These are phyloP conservation scores for Antechinus stuartii DNA, from an alignment of 2,113 vertebrate genomes.

Conservation along the genomic window DNA sequence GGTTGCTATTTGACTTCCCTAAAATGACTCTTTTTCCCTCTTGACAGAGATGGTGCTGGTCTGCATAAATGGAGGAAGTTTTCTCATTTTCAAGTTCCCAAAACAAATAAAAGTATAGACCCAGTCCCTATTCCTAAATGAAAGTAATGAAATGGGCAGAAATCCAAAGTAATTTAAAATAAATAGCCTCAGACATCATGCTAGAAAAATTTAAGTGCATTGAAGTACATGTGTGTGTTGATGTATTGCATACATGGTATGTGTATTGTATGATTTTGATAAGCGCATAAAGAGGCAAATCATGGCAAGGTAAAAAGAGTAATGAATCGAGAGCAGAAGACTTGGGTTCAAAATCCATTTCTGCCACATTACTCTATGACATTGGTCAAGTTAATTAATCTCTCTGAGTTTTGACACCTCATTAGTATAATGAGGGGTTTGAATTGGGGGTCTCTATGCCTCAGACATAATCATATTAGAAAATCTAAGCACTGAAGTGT, in stretches of 20 bases:
- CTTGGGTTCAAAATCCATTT: neutral
- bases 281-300: neutral
- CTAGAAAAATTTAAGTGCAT: neutral
- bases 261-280: neutral
- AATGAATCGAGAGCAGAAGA: neutral
- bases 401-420: neutral
- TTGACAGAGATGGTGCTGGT: neutral
- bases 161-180: neutral
- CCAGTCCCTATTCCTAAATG: neutral
- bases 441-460: neutral
- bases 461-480: too few relatives aligned
- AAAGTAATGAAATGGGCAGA: neutral
- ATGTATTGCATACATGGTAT: too few relatives aligned
- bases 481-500: too few relatives aligned
- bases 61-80: neutral
- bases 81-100: neutral
- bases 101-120: neutral
- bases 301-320: neutral
- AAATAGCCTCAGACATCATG: neutral
- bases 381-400: neutral
- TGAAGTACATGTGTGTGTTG: neutral
- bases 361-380: neutral
- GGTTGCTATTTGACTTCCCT: neutral
- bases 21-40: neutral
- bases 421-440: neutral